Conservation (phyloP, 1,140 invertebrate species). For the Orussus abietinus region DNA sequence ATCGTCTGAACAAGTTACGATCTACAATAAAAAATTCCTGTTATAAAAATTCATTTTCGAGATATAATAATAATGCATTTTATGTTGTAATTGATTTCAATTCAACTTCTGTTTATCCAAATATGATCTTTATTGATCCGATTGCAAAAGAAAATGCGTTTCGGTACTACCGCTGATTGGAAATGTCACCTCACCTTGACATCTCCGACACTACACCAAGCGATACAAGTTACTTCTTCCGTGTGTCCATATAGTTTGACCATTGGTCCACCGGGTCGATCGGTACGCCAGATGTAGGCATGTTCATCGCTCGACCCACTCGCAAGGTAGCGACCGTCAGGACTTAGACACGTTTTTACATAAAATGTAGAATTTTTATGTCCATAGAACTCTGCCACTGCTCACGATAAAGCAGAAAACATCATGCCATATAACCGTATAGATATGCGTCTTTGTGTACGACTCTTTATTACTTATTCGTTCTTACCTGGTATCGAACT, state of each 20-base stretch:
- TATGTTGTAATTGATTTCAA: too few relatives aligned
- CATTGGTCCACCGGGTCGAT: conserved; percentile 60
- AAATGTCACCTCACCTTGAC: conserved; percentile 51
- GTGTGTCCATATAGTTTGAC: conserved; percentile 68
- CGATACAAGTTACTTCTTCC: conserved; percentile 80
- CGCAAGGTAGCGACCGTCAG: conserved; percentile 72
- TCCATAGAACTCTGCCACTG: conserved; percentile 55
- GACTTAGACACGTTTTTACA: conserved; percentile 75
- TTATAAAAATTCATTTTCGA: conserved; percentile 8
- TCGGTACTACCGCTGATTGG: too few relatives aligned
- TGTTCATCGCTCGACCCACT: conserved; percentile 81
- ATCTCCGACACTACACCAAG: conserved; percentile 63
- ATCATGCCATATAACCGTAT: conserved; percentile 9
- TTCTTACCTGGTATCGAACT: conserved; percentile 59
- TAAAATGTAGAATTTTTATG: conserved; percentile 77
- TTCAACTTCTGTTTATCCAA: too few relatives aligned
- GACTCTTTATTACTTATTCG: conserved; percentile 4
- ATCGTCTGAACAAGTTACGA: conserved; percentile 81
- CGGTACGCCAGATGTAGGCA: conserved; percentile 80
- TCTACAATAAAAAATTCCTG: conserved; percentile 33
- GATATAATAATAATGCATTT: not conserved
- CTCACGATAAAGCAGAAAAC: conserved; percentile 16
- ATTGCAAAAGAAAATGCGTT: too few relatives aligned
- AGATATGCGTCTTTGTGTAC: conserved; percentile 1
- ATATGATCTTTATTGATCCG: too few relatives aligned